Evolutionary conservation across 2,888 invertebrate species (phyloP).

Genomic region (Eumerus sabulonum): DNA sequence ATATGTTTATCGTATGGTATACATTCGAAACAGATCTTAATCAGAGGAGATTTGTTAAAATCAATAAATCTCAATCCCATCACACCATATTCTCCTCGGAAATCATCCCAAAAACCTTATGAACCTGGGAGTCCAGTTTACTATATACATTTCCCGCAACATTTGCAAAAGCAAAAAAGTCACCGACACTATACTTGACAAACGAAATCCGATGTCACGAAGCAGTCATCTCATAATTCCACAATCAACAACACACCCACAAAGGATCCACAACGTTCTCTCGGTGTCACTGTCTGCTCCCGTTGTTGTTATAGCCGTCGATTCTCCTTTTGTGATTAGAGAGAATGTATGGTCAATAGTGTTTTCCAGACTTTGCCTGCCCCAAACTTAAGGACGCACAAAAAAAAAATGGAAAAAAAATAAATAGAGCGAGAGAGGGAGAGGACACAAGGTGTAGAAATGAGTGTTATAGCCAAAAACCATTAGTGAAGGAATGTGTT

Average conservation of each 20-base stretch:
- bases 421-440: background rate
- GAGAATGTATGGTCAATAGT: constrained; percentile 51
- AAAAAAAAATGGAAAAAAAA: background rate
- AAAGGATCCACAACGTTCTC: constrained; percentile 23
- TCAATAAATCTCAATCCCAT: too few relatives aligned
- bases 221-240: constrained; percentile 53
- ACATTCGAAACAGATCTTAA: too few relatives aligned
- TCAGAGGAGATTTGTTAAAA: too few relatives aligned
- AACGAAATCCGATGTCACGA: background rate
- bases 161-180: constrained; percentile 20
- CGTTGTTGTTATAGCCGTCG: too few relatives aligned
- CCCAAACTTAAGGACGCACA: constrained; percentile 42
- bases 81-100: too few relatives aligned
- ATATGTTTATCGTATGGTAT: too few relatives aligned
- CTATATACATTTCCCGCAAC: too few relatives aligned
- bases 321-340: constrained; percentile 19
- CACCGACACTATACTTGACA: constrained; percentile 35
- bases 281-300: constrained; percentile 24
- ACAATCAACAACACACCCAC: constrained; percentile 59
- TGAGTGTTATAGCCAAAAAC: constrained; percentile 57
- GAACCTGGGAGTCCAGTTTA: too few relatives aligned
- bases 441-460: constrained; percentile 19
- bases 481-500: constrained; percentile 59
- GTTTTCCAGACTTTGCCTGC: constrained; percentile 50
- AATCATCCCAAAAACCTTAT: too few relatives aligned